Evolutionary conservation across 2,797 vertebrate species (phyloP), one percentile per base, ranked within the genome.

Genomic region (Benthosema pterotum): DNA sequence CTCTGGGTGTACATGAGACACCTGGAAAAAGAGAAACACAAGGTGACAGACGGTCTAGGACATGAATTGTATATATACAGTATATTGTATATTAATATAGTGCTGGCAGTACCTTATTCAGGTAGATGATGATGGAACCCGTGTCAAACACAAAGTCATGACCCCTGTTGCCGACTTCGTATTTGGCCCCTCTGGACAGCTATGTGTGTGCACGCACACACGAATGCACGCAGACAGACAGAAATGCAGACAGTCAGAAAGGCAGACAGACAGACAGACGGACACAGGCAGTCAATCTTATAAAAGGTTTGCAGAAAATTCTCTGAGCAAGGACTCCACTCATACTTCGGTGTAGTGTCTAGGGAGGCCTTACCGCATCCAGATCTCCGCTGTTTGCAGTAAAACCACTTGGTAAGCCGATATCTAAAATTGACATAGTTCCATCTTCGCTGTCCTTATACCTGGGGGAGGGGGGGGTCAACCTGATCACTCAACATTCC

Each of bases 341-440:
- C 25, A 28, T 28, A 28, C 25, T 28, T 28, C 7, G 25, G 25
- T 28, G 25, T 28, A 22, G 2, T 22, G 19, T 22, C n/a, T n/a
- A n/a, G n/a, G n/a, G 8, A 25, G 15, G 3, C 52, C 87, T 69
- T 87, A 96, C 96, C 62, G n/a, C 47, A 1, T 79, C 63, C 32
- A 97, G 88, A 76, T 97, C 95, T 0, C 65, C 50, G 0, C 48
- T 52, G 51, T 95, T 88, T 0, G 82, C 84, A 0, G 58, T 60
- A 57, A 93, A 97, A 15, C 95, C 96, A 0, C 94, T 96, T 54
- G 95, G 88, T 82, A 96, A 85, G 61, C 94, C 91, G 45, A 97
- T 74, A 0, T 96, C 94, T 5, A 97, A 74, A 69, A 97, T 85
- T 6, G 94, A 88, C 94, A 96, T 93, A 9, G 87, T 82, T 38